A percentile compares a stretch with the other conserved stretches of the same genome.
phyloP scores from a whole-genome alignment of 1,140 invertebrate species.

The Heliconius himera region DNA sequence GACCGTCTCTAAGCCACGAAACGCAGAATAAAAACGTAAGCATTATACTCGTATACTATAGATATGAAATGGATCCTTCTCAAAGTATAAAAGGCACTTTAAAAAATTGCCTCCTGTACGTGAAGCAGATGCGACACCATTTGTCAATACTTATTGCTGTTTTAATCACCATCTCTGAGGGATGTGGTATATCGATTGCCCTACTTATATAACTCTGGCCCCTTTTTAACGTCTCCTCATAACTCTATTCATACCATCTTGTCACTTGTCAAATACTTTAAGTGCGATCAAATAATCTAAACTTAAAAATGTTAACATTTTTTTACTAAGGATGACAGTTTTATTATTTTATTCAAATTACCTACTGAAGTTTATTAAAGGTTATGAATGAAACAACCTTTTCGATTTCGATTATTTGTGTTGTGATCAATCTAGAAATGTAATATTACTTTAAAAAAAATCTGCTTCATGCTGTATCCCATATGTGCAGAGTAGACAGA shows the following conservation, averaged over 20 bases:
- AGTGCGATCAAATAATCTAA: neutral
- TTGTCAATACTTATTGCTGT: conserved; percentile 33
- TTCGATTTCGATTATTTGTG: too few species aligned
- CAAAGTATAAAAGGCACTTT: neutral
- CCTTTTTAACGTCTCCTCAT: conserved; percentile 18
- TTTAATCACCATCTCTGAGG: conserved; percentile 36
- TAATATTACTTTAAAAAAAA: too few species aligned
- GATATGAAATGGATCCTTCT: neutral
- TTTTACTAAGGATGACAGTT: neutral
- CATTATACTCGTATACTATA: neutral
- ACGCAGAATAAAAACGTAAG: neutral
- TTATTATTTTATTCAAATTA: too few species aligned
- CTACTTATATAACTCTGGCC: conserved; percentile 50
- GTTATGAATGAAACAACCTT: too few species aligned
- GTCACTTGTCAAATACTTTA: neutral
- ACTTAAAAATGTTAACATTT: neutral
- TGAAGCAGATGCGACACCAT: conserved; percentile 22
- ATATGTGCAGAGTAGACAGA: too few species aligned
- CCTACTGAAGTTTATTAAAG: too few species aligned
- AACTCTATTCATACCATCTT: conserved; percentile 21
- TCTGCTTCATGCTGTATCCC: too few species aligned
- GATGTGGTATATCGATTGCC: conserved; percentile 59
- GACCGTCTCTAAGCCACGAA: neutral
- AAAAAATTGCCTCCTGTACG: neutral
- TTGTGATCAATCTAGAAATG: too few species aligned